Base-by-base conservation (phyloP, 2,797 vertebrate species). In the Cynopterus sphinx region DNA sequence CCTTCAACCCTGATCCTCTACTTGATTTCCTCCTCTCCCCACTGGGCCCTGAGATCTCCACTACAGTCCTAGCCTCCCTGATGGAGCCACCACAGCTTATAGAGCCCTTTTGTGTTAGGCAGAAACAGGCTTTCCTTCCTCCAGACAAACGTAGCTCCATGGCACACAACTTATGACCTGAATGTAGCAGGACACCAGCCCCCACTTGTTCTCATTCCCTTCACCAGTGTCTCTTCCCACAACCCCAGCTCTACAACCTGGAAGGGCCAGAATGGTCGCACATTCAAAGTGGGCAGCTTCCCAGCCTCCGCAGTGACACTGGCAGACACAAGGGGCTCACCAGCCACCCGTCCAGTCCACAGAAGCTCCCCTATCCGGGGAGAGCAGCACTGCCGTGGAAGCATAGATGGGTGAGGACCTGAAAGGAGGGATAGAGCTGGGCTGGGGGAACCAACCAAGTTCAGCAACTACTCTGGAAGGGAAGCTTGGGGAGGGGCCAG, bases 251-350 rank as follows among this genome's bases (percentile, higher is more conserved):
- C 98, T n/a, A 87, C 94, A 39, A 99, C 99, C 95, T 99, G 99
- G 99, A 98, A 98, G 43, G 99, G 99, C 1, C 99, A 99, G 98
- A 99, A 99, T 86, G 98, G 99, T 77, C 98, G 98, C 82, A 99
- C 99, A 0, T 96, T 99, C 89, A 79, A 84, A 16, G 97, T 99
- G 7, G 99, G 99, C 90, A 98, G 96, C 98, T 99, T 99, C 97
- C 99, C 99, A 0, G 97, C 98, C 0, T 98, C 98, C 0, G 87
- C 99, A 13, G 97, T 97, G 0, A 65, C 31, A 0, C 73, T 96
- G 5, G 9, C 79, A 4, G 92, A 98, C 7, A 8, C 1, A 6
- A 86, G 88, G 49, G 55, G n/a, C 39, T 81, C 43, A 0, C 53
- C 94, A 22, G 94, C 95, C 26, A 26, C 94, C 70, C 79, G 22